Conservation (phyloP, 2,113 vertebrate genomes). For the Thinocorus orbignyianus region DNA sequence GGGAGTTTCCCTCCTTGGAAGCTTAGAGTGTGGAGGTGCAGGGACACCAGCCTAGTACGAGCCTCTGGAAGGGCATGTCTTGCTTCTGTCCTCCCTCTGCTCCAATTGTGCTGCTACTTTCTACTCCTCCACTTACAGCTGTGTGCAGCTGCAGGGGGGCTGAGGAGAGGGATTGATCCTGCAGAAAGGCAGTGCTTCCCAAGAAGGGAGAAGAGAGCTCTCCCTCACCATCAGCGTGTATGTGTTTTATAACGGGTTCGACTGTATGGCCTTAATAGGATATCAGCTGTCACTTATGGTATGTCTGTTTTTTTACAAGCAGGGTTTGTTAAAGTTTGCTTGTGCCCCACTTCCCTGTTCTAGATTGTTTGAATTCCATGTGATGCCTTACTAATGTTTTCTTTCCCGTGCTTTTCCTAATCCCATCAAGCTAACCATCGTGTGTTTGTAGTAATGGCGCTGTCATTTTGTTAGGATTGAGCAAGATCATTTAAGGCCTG, state of each 20-base stretch:
- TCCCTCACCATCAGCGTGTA: fast-evolving
- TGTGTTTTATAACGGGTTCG: fast-evolving
- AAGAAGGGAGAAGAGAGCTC: neutral
- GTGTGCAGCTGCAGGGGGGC: neutral
- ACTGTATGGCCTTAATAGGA: neutral
- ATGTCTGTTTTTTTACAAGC: neutral
- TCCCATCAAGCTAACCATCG: neutral
- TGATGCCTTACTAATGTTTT: neutral
- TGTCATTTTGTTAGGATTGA: neutral
- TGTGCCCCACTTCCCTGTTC: neutral
- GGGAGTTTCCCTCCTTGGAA: neutral
- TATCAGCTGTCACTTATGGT: neutral
- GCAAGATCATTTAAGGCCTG: neutral
- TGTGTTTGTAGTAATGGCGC: neutral
- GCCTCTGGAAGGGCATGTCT: neutral
- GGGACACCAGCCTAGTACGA: fast-evolving
- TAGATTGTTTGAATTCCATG: neutral
- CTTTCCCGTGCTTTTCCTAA: neutral
- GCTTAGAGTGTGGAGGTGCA: fast-evolving
- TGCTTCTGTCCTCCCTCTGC: neutral
- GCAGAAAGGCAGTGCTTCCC: neutral
- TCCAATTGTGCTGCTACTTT: neutral
- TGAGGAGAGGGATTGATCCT: neutral
- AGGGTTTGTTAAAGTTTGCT: neutral
- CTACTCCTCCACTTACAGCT: neutral